A percentile compares a stretch with the other conserved stretches of the same genome.
phyloP scores from a whole-genome alignment of 2,888 invertebrate genomes.

The Chelonus formosanus region DNA sequence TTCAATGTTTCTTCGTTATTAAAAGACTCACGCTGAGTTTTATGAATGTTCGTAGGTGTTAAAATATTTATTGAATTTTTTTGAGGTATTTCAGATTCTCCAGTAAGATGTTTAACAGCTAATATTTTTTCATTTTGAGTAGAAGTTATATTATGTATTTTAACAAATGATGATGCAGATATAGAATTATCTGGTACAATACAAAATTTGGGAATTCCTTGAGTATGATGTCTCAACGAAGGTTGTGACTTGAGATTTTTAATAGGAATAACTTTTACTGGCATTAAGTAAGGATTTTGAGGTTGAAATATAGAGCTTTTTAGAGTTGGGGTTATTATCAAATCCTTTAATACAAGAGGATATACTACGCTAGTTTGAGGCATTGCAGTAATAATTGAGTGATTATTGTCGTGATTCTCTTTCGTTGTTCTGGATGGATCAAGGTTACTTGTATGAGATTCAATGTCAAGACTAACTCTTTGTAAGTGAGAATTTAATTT shows the following conservation, averaged over 20 bases:
- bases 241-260: slow-evolving; percentile 56
- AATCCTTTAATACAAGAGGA: slow-evolving; percentile 41
- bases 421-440: neutral
- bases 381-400: slow-evolving; percentile 36
- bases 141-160: neutral
- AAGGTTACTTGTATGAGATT: slow-evolving; percentile 16
- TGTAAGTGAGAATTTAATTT: slow-evolving; percentile 6
- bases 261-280: slow-evolving; percentile 58
- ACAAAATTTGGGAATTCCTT: slow-evolving; percentile 59
- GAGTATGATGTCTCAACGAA: slow-evolving; percentile 55
- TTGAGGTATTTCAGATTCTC: too few relatives aligned
- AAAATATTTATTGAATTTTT: too few relatives aligned
- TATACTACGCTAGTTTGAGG: slow-evolving; percentile 37
- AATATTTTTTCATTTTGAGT: too few relatives aligned
- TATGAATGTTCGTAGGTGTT: too few relatives aligned
- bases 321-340: slow-evolving; percentile 2
- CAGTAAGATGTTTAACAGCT: neutral
- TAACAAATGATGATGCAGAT: slow-evolving; percentile 23
- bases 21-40: too few relatives aligned
- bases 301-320: slow-evolving; percentile 31
- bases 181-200: slow-evolving; percentile 52
- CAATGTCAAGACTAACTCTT: neutral
- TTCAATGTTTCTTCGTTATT: too few relatives aligned
- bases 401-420: neutral
- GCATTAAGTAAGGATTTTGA: slow-evolving; percentile 52